Evolutionary conservation across 2,888 invertebrate genomes (phyloP).

Genomic region (Cheilosia grossa): DNA sequence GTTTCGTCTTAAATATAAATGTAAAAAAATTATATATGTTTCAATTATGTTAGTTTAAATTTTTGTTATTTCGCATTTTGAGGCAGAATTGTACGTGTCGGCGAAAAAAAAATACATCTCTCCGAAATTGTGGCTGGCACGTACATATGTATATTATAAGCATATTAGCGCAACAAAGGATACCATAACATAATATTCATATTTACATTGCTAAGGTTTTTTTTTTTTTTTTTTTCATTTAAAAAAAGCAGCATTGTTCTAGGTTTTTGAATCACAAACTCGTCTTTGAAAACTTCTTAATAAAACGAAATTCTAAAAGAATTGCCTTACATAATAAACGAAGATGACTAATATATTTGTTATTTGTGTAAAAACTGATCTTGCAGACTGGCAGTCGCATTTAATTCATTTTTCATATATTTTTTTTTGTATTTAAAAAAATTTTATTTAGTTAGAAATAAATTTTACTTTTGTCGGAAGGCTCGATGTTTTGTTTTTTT

Average conservation of each 20-base stretch:
- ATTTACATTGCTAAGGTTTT: background rate
- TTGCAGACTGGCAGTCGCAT: slow-evolving; percentile 67
- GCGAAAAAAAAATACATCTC: slow-evolving; percentile 4
- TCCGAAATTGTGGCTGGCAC: background rate
- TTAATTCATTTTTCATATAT: slow-evolving; percentile 6
- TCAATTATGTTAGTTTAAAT: slow-evolving; percentile 30
- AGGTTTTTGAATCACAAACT: slow-evolving; percentile 21
- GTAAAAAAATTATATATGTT: slow-evolving; percentile 60
- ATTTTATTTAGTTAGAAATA: slow-evolving; percentile 22
- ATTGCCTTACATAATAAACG: slow-evolving; percentile 5
- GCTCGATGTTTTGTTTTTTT: slow-evolving; percentile 62
- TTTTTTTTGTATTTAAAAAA: slow-evolving; percentile 36
- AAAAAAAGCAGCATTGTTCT: slow-evolving; percentile 37
- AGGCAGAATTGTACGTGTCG: slow-evolving; percentile 51
- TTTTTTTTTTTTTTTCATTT: background rate
- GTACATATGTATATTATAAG: background rate
- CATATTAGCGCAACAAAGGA: no score
- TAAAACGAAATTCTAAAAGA: slow-evolving; percentile 17
- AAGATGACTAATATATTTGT: slow-evolving; percentile 25
- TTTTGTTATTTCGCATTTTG: slow-evolving; percentile 19
- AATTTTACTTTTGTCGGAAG: slow-evolving; percentile 57
- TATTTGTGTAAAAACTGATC: slow-evolving; percentile 47
- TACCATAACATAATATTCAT: no score
- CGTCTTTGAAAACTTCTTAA: slow-evolving; percentile 14
- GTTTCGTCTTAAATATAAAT: slow-evolving; percentile 55